phyloP scores from a whole-genome alignment of 2,113 vertebrate species.

The Dinomys branickii region DNA sequence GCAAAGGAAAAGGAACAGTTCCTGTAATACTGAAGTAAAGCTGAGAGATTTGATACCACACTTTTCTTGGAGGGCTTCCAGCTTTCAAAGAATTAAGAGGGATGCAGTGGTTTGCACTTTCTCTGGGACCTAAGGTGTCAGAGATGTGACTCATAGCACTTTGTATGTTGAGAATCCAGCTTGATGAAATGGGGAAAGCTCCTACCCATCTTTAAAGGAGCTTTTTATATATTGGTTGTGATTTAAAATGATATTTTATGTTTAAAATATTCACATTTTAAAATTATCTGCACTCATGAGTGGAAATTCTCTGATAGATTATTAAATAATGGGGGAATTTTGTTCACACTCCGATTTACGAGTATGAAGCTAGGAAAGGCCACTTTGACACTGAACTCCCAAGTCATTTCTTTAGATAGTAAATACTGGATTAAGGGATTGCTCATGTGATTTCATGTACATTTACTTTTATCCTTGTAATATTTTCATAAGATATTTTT shows the following conservation, averaged over 20 bases:
- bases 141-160: neutral
- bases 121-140: neutral
- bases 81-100: neutral
- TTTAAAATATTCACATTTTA: neutral
- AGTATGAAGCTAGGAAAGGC: neutral
- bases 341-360: neutral
- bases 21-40: neutral
- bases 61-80: neutral
- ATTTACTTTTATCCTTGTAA: neutral
- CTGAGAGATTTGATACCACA: neutral
- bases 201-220: neutral
- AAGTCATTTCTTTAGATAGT: neutral
- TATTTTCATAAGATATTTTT: slow-evolving; percentile 15
- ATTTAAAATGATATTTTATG: neutral
- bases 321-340: neutral
- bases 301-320: neutral
- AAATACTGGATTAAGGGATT: neutral
- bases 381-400: neutral
- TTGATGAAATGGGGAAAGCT: neutral
- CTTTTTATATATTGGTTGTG: neutral
- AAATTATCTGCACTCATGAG: neutral
- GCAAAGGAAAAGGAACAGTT: slow-evolving; percentile 6
- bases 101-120: neutral
- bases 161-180: neutral
- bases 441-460: neutral